Evolutionary conservation across 2,888 invertebrate genomes (phyloP).

Genomic region (Polyommatus icarus): DNA sequence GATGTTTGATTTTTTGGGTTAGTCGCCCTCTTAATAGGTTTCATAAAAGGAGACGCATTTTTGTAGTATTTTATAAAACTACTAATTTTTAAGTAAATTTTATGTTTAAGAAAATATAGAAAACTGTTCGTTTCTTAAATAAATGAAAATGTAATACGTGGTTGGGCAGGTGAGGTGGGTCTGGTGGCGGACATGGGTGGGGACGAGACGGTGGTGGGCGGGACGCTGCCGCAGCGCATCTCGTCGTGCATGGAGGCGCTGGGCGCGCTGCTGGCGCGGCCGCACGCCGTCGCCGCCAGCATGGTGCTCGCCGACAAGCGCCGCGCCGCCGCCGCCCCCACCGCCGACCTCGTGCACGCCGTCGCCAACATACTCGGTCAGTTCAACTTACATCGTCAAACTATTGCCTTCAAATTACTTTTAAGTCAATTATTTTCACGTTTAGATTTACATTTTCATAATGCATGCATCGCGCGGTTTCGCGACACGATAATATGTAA

Average conservation of each 20-base stretch:
- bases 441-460: too few relatives aligned
- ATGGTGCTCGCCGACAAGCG: conserved; percentile 94
- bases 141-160: neutral
- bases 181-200: conserved; percentile 93
- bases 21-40: too few relatives aligned
- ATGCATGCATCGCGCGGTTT: too few relatives aligned
- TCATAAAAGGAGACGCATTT: too few relatives aligned
- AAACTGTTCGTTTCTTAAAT: too few relatives aligned
- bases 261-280: conserved; percentile 94
- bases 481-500: too few relatives aligned
- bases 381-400: conserved; percentile 24
- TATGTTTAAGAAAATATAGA: too few relatives aligned
- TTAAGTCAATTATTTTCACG: too few relatives aligned
- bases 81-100: too few relatives aligned
- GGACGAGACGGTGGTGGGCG: conserved; percentile 95
- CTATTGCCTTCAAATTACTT: too few relatives aligned
- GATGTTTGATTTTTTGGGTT: too few relatives aligned
- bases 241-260: conserved; percentile 94
- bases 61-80: too few relatives aligned
- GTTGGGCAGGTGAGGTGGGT: conserved; percentile 89
- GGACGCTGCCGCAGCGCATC: conserved; percentile 97
- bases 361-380: conserved; percentile 92
- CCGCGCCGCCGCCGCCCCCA: conserved; percentile 80
- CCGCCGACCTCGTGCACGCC: conserved; percentile 83
- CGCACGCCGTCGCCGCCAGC: conserved; percentile 89